Conservation (phyloP, 1,140 invertebrate genomes). For the Pygmarrhopalites habei region DNA sequence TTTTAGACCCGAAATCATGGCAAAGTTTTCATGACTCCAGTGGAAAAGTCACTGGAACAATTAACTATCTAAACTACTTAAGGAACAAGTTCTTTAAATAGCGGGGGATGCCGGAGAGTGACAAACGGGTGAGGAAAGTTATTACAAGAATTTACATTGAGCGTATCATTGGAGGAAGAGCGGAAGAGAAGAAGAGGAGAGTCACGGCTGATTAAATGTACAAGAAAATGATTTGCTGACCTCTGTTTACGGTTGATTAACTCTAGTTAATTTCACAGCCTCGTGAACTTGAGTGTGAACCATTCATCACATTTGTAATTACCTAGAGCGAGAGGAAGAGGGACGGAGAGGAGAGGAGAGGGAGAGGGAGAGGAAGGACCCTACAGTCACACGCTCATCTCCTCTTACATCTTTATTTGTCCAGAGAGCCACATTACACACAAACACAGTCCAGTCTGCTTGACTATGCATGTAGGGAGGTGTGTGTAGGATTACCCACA, state of each 20-base stretch:
- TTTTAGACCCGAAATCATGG: too few relatives aligned
- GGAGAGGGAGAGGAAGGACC: neutral
- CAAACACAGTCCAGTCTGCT: neutral
- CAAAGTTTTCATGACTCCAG: too few relatives aligned
- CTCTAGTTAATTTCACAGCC: slow-evolving; percentile 8
- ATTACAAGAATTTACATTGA: too few relatives aligned
- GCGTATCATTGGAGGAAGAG: too few relatives aligned
- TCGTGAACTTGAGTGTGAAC: slow-evolving; percentile 5
- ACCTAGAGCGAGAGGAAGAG: neutral
- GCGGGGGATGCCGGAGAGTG: too few relatives aligned
- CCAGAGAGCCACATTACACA: too few relatives aligned
- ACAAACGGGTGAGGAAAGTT: too few relatives aligned
- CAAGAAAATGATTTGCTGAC: slow-evolving; percentile 10
- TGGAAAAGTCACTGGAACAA: too few relatives aligned
- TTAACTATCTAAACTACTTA: too few relatives aligned
- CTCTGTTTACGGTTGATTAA: slow-evolving; percentile 8
- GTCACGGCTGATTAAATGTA: neutral
- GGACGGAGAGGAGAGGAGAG: neutral
- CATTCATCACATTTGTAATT: slow-evolving; percentile 18
- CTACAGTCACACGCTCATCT: neutral
- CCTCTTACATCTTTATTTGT: slow-evolving; percentile 9
- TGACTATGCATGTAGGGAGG: neutral
- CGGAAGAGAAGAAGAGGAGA: too few relatives aligned
- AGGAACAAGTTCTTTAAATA: too few relatives aligned
- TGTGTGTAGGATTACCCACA: too few relatives aligned